phyloP scores from a whole-genome alignment of 2,113 vertebrate species.

The Sebastes schlegelii region DNA sequence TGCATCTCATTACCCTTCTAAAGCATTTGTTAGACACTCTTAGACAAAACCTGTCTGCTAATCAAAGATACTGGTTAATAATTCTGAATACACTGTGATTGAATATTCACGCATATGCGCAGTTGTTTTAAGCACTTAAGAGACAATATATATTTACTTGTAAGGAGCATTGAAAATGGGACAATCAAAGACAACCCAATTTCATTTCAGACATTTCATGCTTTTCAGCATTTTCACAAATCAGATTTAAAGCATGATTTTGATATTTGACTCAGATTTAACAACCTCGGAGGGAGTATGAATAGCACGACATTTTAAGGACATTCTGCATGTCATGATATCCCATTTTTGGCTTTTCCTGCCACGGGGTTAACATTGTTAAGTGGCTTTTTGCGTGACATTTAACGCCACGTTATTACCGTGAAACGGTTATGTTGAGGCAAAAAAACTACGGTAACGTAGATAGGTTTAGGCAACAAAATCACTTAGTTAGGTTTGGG shows the following conservation, averaged over 20 bases:
- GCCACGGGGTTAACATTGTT: no score
- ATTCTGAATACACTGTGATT: conserved; percentile 10
- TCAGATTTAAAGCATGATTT: conserved; percentile 42
- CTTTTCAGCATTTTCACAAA: conserved; percentile 43
- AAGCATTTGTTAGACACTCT: conserved; percentile 1
- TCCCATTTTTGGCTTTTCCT: no score
- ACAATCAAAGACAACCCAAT: neutral
- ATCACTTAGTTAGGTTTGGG: no score
- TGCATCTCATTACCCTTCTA: conserved; percentile 23
- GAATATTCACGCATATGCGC: neutral
- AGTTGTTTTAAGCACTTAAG: neutral
- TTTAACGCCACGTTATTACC: no score
- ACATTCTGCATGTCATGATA: no score
- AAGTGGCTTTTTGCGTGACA: no score
- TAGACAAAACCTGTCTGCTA: neutral
- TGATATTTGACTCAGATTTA: conserved; percentile 30
- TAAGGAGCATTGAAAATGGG: conserved; percentile 2
- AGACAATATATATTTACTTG: neutral
- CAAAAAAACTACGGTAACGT: no score
- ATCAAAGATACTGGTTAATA: conserved; percentile 2
- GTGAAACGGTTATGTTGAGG: no score
- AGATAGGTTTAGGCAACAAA: no score
- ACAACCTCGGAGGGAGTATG: no score
- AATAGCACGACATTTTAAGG: no score
- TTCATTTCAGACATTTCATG: conserved; percentile 29